Evolutionary conservation across 2,113 vertebrate species (phyloP), one percentile per base, ranked within the genome.

Genomic region (Aegithalos caudatus): DNA sequence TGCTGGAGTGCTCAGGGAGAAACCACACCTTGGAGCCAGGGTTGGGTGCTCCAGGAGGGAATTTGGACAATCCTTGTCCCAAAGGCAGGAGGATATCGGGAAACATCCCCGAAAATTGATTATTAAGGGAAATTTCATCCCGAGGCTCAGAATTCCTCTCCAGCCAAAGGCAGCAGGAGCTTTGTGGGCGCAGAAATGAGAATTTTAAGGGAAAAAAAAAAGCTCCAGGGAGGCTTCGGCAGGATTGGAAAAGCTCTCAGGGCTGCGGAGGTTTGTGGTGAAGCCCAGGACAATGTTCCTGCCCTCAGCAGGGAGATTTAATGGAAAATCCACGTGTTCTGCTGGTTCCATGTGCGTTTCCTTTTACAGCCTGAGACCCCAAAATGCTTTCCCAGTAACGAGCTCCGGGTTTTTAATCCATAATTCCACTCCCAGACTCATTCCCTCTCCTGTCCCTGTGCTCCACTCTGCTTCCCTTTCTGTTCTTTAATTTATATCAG

Each of bases 301-400:
- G 79, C 73, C 64, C 31, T 11, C 71, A 20, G 54, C 24, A 1
- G n/a, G 31, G n/a, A 17, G 73, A 35, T 16, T 20, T 4, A 0
- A 21, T 21, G 35, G 66, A 29, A 44, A 47, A 65, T n/a, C 48
- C 25, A 1, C 0, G 19, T 1, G 1, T 14, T 83, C 10, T 24
- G 19, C 60, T 61, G 51, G 12, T 40, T 40, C 40, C 40, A 40
- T 40, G 40, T 40, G 40, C 12, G 40, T 40, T 40, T 25, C 57
- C 47, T 56, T 31, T 7, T 3, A 6, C 56, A 18, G 35, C 47
- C 3, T 10, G 29, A 14, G 57, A 45, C 23, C n/a, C 57, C n/a
- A 10, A 23, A 48, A 50, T 1, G 3, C 17, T 4, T 6, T 3
- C 44, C 51, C 14, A 15, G 51, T 0, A 9, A 16, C 0, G 40